These are phyloP conservation scores for Diplodus sargus DNA, from an alignment of 2,797 vertebrate species.

Conservation along the genomic window DNA sequence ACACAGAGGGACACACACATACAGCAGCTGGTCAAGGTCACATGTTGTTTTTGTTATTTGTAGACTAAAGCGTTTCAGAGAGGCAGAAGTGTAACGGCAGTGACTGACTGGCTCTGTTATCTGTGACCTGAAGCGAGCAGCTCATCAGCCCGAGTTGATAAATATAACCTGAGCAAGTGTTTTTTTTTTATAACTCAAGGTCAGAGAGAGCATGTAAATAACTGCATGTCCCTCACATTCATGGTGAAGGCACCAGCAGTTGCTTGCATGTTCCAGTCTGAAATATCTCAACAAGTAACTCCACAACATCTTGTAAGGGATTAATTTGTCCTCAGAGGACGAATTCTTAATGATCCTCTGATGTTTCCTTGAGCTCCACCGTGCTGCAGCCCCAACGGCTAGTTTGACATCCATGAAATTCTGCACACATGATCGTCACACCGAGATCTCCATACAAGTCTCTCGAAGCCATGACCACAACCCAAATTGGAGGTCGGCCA, in stretches of 20 bases:
- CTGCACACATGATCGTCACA: too few species aligned
- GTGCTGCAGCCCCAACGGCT: too few species aligned
- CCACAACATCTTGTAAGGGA: background rate
- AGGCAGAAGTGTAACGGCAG: slow-evolving; percentile 1
- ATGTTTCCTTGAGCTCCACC: background rate
- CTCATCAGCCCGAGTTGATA: slow-evolving; percentile 6
- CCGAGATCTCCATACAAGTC: too few species aligned
- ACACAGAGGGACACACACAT: background rate
- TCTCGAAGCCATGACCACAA: too few species aligned
- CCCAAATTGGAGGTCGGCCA: too few species aligned
- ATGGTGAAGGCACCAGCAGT: background rate
- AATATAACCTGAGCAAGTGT: background rate
- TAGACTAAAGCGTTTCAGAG: slow-evolving; percentile 54
- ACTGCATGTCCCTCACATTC: background rate
- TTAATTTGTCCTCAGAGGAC: background rate
- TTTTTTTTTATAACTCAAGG: background rate
- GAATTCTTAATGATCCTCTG: background rate
- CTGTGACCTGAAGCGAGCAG: background rate
- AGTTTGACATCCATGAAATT: too few species aligned
- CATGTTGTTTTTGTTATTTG: slow-evolving; percentile 24
- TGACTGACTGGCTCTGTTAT: background rate
- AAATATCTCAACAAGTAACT: background rate
- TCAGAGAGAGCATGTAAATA: background rate
- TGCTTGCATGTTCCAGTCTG: background rate
- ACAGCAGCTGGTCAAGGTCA: slow-evolving; percentile 55